These are phyloP conservation scores for Mastomys natalensis DNA, from an alignment of 2,113 vertebrate species.

Conservation along the genomic window DNA sequence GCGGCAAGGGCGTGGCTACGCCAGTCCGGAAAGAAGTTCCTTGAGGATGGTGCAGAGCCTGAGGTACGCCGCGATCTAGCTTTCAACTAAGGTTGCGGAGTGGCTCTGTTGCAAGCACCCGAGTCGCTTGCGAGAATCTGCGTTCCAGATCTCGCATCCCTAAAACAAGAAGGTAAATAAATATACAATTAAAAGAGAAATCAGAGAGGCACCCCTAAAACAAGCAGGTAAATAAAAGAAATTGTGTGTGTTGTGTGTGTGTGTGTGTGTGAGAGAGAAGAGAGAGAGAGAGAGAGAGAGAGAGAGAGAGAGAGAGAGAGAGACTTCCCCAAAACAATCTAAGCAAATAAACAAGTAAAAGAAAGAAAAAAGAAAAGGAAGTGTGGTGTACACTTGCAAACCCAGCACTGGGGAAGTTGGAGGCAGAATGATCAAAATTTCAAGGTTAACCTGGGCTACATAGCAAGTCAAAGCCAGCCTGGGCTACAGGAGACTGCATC, in stretches of 20 bases:
- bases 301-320: background rate
- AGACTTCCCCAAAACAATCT: too few species aligned
- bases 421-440: background rate
- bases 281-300: background rate
- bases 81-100: background rate
- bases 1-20: fast-evolving
- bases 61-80: fast-evolving
- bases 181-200: background rate
- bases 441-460: background rate
- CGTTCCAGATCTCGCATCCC: background rate
- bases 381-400: background rate
- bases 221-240: background rate
- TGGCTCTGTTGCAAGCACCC: too few species aligned
- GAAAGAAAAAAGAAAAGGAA: background rate
- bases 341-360: too few species aligned
- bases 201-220: background rate
- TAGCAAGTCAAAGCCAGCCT: background rate
- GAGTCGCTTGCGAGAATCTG: background rate
- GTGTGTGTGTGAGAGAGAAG: too few species aligned
- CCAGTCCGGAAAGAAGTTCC: fast-evolving
- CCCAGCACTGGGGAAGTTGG: background rate
- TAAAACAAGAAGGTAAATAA: background rate
- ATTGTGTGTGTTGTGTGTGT: too few species aligned
- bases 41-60: fast-evolving
- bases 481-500: background rate